phyloP scores from a whole-genome alignment of 2,797 vertebrate species.

The Mormyrus hasselquistii region DNA sequence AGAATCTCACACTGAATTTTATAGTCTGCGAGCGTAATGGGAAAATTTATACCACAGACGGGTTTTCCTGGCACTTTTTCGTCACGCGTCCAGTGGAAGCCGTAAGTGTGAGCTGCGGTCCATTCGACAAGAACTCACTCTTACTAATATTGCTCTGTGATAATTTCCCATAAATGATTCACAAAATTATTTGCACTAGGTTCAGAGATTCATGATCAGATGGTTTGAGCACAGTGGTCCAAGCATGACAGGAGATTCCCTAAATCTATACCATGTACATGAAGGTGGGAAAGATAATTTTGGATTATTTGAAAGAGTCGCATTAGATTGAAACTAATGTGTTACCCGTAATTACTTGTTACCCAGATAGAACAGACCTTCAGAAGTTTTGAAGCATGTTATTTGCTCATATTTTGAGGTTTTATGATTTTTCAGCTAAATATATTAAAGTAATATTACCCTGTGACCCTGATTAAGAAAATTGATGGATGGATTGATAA shows the following conservation, averaged over 20 bases:
- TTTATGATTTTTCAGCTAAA: background rate
- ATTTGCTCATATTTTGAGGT: background rate
- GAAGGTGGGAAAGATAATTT: background rate
- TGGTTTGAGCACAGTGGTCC: background rate
- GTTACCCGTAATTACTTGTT: background rate
- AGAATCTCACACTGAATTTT: constrained; percentile 68
- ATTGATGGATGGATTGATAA: background rate
- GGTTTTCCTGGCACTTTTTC: background rate
- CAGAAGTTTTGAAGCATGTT: background rate
- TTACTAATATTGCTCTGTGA: background rate
- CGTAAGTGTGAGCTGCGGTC: background rate
- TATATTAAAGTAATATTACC: background rate
- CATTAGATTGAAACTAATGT: background rate
- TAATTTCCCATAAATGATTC: background rate
- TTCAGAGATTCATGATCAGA: background rate
- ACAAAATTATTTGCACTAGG: background rate
- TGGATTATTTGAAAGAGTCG: background rate
- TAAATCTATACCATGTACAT: background rate
- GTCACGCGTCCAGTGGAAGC: background rate
- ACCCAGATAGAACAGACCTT: background rate
- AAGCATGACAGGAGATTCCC: background rate
- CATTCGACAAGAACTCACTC: background rate
- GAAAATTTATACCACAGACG: background rate
- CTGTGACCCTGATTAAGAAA: background rate
- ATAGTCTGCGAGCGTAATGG: constrained; percentile 38